A percentile compares a stretch with the other conserved stretches of the same genome.
These are phyloP conservation scores for Platycercus adscitus DNA, from an alignment of 2,113 vertebrate species.

Conservation along the genomic window DNA sequence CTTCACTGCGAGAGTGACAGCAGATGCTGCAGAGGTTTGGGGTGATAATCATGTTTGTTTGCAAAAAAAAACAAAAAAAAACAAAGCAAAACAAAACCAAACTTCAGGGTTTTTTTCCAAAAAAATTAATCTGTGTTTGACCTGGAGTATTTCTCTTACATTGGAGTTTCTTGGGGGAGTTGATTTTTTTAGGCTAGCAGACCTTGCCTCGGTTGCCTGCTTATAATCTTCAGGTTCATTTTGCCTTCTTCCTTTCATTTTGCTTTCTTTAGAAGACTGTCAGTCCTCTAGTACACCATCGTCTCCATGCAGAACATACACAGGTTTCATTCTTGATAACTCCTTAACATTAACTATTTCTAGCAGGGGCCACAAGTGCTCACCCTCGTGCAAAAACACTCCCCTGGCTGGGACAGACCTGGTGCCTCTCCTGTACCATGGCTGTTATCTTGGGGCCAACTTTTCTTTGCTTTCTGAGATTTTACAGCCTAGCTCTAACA, in stretches of 20 bases:
- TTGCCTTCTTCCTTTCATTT: neutral
- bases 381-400: accelerated
- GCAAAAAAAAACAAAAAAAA: neutral
- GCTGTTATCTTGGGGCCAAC: neutral
- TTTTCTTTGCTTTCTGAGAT: neutral
- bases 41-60: neutral
- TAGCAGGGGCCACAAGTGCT: neutral
- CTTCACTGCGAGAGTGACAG: neutral
- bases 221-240: neutral
- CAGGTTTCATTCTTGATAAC: neutral
- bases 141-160: neutral
- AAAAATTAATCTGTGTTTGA: neutral
- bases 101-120: neutral
- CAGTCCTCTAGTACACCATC: accelerated
- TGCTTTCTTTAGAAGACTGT: neutral
- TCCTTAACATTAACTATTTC: neutral
- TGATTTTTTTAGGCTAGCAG: neutral
- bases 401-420: neutral
- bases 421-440: neutral
- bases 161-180: neutral
- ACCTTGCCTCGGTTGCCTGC: neutral
- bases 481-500: neutral
- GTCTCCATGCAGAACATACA: accelerated
- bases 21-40: neutral
- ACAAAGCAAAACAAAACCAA: neutral